These are phyloP conservation scores for Oophaga pumilio DNA, from an alignment of 2,113 vertebrate genomes.

Conservation along the genomic window DNA sequence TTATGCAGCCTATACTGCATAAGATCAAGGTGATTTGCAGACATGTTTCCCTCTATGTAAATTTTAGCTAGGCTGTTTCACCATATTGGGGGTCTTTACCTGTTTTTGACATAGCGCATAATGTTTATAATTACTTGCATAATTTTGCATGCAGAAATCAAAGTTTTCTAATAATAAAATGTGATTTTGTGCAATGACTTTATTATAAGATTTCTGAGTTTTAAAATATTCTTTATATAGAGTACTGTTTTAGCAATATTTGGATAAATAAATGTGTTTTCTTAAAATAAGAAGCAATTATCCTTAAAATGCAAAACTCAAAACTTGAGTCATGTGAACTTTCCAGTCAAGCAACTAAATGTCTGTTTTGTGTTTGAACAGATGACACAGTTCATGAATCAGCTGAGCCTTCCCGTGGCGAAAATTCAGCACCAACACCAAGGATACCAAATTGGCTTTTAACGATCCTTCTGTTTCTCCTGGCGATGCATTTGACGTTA, in stretches of 20 bases:
- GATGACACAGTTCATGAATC: conserved; percentile 96
- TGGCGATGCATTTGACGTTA: conserved; percentile 90
- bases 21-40: not conserved
- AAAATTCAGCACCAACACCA: conserved; percentile 81
- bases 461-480: conserved; percentile 83
- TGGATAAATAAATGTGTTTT: not conserved
- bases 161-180: not conserved
- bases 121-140: not conserved
- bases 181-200: no score
- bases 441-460: conserved; percentile 83
- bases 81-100: not conserved
- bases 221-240: not conserved
- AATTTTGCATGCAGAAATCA: not conserved
- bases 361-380: conserved; percentile 81
- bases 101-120: not conserved
- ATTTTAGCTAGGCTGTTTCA: not conserved
- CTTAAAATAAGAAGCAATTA: not conserved
- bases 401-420: conserved; percentile 91
- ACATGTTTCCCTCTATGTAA: not conserved
- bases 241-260: not conserved
- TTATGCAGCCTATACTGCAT: conserved; percentile 4
- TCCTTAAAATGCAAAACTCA: not conserved
- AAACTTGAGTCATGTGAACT: not conserved
- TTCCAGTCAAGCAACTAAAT: conserved; percentile 71
- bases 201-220: not conserved